Percentiles rank a stretch among this genome's conserved stretches.
These are phyloP conservation scores for Nomada fabriciana DNA, from an alignment of 2,888 invertebrate species.

Conservation along the genomic window DNA sequence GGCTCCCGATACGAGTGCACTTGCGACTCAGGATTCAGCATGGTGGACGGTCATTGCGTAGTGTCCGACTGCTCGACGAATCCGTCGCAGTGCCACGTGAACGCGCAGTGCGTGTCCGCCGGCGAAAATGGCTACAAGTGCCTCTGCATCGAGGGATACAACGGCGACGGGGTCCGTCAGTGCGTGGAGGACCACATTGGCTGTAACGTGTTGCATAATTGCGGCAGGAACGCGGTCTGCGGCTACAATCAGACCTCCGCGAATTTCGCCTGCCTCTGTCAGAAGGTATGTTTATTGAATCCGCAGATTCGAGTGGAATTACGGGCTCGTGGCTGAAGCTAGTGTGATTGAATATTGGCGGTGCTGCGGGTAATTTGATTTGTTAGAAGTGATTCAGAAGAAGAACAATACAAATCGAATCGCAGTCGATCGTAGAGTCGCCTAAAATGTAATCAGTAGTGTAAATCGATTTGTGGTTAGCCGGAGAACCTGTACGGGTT, in stretches of 20 bases:
- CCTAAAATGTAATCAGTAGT: too few species aligned
- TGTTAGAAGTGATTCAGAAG: neutral
- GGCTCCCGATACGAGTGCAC: slow-evolving; percentile 89
- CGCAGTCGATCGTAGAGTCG: too few species aligned
- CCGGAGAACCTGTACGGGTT: too few species aligned
- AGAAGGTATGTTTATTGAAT: slow-evolving; percentile 72
- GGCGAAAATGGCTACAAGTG: slow-evolving; percentile 86
- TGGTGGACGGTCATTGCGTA: slow-evolving; percentile 79
- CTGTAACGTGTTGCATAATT: slow-evolving; percentile 91
- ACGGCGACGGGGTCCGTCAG: slow-evolving; percentile 81
- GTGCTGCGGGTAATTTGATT: neutral
- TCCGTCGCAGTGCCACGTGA: slow-evolving; percentile 85
- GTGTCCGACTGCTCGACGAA: slow-evolving; percentile 79
- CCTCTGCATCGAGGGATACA: slow-evolving; percentile 87
- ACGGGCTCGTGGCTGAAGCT: neutral
- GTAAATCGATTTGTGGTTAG: too few species aligned
- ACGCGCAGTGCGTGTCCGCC: slow-evolving; percentile 85
- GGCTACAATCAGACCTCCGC: slow-evolving; percentile 81
- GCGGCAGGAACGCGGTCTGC: slow-evolving; percentile 93
- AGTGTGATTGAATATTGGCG: neutral
- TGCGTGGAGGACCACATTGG: slow-evolving; percentile 84
- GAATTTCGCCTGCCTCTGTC: slow-evolving; percentile 80
- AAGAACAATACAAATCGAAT: too few species aligned
- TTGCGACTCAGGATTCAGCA: slow-evolving; percentile 90
- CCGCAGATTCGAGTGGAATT: neutral